These are phyloP conservation scores for Sebastes jordani DNA, from an alignment of 2,797 vertebrate genomes.

Conservation along the genomic window DNA sequence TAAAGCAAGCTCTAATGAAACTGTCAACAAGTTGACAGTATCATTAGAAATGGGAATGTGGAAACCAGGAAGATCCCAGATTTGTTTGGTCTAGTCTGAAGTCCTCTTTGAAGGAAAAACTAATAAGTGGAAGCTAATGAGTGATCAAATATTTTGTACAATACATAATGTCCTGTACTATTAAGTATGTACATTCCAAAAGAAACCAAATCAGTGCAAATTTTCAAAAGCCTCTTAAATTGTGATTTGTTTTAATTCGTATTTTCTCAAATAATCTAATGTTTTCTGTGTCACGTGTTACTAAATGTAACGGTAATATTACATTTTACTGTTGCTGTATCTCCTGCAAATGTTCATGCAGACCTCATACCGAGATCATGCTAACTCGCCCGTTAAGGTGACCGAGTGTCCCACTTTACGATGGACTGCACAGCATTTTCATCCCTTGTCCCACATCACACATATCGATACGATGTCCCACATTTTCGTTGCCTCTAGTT, in stretches of 20 bases:
- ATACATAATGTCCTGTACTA: not conserved
- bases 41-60: not conserved
- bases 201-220: not conserved
- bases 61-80: not conserved
- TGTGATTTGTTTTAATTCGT: not conserved
- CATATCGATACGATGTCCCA: too few relatives aligned
- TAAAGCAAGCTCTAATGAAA: slow-evolving; percentile 3
- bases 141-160: not conserved
- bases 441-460: too few relatives aligned
- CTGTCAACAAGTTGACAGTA: slow-evolving; percentile 20
- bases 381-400: slow-evolving; percentile 3
- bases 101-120: not conserved
- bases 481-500: too few relatives aligned
- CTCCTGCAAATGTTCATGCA: not conserved
- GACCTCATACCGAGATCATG: not conserved
- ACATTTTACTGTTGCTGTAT: not conserved
- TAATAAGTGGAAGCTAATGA: not conserved
- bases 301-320: not conserved
- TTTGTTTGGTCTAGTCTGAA: not conserved
- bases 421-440: too few relatives aligned
- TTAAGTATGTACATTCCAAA: not conserved
- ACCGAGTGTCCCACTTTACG: too few relatives aligned
- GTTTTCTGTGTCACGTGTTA: not conserved
- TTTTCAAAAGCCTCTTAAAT: not conserved
- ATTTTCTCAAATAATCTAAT: not conserved